phyloP scores from a whole-genome alignment of 2,797 vertebrate species.

The Peromyscus attwateri region DNA sequence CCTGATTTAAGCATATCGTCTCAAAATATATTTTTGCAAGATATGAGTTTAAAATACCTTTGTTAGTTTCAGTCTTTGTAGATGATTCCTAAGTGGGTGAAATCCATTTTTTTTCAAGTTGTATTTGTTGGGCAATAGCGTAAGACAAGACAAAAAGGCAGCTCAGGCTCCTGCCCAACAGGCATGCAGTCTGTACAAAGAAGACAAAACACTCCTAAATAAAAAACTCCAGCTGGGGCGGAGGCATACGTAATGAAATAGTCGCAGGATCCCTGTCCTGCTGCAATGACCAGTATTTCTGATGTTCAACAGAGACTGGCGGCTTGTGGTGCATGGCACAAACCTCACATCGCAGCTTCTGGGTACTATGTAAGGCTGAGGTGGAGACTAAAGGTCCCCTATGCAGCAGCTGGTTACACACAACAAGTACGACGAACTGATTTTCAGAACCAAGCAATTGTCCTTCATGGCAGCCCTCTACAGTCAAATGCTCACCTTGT shows the following conservation, averaged over 20 bases:
- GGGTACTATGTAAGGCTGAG: not conserved
- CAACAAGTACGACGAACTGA: slow-evolving; percentile 1
- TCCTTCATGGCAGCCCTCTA: slow-evolving; percentile 25
- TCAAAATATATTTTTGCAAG: slow-evolving; percentile 16
- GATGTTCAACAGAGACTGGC: slow-evolving; percentile 55
- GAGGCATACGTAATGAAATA: slow-evolving; percentile 72
- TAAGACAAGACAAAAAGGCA: slow-evolving; percentile 60
- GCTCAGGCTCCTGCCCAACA: slow-evolving; percentile 5
- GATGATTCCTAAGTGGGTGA: slow-evolving; percentile 50
- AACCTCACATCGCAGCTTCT: not conserved
- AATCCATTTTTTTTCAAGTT: slow-evolving; percentile 67
- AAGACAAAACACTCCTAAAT: slow-evolving; percentile 65
- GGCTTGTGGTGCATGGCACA: not conserved
- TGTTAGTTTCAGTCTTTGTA: not conserved
- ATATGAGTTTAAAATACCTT: slow-evolving; percentile 34
- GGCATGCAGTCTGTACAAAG: slow-evolving; percentile 43
- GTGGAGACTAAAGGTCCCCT: not conserved
- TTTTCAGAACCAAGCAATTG: not conserved
- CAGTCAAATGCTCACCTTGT: slow-evolving; percentile 4
- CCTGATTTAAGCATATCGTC: not conserved
- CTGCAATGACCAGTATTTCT: slow-evolving; percentile 69
- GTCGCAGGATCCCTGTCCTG: slow-evolving; percentile 37
- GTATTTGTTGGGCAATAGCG: slow-evolving; percentile 33
- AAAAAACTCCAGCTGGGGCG: slow-evolving; percentile 73
- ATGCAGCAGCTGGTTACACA: not conserved